phyloP scores from a whole-genome alignment of 2,797 vertebrate species.

The Caiman crocodilus region DNA sequence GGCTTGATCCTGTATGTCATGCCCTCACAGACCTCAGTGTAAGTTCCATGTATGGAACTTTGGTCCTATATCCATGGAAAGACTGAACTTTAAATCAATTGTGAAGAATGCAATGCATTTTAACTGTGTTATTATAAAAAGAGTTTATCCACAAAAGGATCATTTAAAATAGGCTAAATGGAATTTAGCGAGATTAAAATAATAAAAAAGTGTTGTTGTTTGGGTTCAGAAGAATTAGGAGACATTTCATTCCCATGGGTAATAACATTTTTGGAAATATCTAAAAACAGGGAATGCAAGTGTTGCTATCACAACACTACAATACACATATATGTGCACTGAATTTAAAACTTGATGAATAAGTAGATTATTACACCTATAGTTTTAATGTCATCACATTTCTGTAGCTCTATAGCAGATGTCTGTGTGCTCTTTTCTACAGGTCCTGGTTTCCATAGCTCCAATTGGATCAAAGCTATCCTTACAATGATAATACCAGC shows the following conservation, averaged over 20 bases:
- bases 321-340: background rate
- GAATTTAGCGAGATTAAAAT: constrained; percentile 16
- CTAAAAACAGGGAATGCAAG: constrained; percentile 1
- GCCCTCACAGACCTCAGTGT: background rate
- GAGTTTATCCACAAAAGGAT: background rate
- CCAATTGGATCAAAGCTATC: constrained; percentile 55
- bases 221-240: constrained; percentile 11
- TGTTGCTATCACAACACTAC: constrained; percentile 55
- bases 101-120: background rate
- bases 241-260: constrained; percentile 46
- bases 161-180: constrained; percentile 13
- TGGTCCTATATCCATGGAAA: background rate
- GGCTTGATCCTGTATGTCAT: background rate
- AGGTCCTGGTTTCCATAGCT: constrained; percentile 63
- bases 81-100: background rate
- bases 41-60: background rate
- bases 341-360: constrained; percentile 5
- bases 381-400: constrained; percentile 57
- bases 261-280: background rate
- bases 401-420: constrained; percentile 70
- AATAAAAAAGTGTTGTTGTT: background rate
- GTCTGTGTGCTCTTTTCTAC: background rate
- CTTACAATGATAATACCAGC: constrained; percentile 66
- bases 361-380: constrained; percentile 49
- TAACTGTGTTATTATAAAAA: background rate